A percentile compares a stretch with the other conserved stretches of the same genome.
phyloP scores from a whole-genome alignment of 2,888 invertebrate genomes.

The Augiades crinisus region DNA sequence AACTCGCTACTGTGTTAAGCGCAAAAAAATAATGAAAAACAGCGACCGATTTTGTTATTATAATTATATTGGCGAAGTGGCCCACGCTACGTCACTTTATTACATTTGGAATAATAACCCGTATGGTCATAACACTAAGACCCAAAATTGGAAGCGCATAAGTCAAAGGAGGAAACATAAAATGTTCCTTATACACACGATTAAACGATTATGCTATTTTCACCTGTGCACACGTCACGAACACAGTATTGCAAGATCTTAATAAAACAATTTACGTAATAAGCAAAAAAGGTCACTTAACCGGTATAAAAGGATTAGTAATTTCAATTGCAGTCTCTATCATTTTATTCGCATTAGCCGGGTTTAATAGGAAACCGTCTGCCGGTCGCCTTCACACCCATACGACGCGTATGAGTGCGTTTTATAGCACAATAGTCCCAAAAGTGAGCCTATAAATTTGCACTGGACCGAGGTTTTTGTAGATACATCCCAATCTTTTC shows the following conservation, averaged over 20 bases:
- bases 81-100: neutral
- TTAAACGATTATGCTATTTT: conserved; percentile 11
- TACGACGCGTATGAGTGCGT: conserved; percentile 41
- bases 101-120: neutral
- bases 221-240: conserved; percentile 7
- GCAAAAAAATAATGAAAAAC: conserved; percentile 9
- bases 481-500: too few relatives aligned
- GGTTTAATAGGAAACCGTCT: conserved; percentile 55
- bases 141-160: neutral
- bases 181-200: neutral
- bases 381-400: conserved; percentile 38
- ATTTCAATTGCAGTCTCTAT: conserved; percentile 56
- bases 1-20: conserved; percentile 17
- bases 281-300: conserved; percentile 51
- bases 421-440: too few relatives aligned
- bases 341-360: conserved; percentile 67
- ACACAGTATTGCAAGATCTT: conserved; percentile 28
- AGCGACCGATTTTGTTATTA: conserved; percentile 13
- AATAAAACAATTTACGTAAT: conserved; percentile 38
- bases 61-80: neutral
- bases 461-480: too few relatives aligned
- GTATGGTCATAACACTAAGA: neutral
- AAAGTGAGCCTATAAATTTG: too few relatives aligned
- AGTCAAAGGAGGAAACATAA: neutral
- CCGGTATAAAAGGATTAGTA: conserved; percentile 56